Evolutionary conservation across 2,797 vertebrate species (phyloP).

Genomic region (Aldrovandia affinis): DNA sequence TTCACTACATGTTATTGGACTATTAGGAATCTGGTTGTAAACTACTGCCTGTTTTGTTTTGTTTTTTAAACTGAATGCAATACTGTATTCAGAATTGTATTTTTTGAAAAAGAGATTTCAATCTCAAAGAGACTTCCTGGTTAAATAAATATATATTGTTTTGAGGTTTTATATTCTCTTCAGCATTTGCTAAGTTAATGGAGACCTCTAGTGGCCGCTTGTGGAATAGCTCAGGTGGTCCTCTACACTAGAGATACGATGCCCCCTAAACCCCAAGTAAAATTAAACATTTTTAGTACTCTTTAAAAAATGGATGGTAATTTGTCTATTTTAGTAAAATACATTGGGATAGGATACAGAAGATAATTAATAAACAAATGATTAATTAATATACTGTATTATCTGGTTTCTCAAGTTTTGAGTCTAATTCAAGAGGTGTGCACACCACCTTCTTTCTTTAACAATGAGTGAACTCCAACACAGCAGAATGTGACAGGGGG

Average conservation of each 20-base stretch:
- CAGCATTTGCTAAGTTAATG: background rate
- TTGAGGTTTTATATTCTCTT: background rate
- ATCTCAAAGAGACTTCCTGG: too few species aligned
- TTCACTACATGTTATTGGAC: background rate
- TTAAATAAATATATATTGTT: too few species aligned
- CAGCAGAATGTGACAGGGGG: conserved; percentile 11
- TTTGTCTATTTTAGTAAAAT: background rate
- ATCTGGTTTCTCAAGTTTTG: background rate
- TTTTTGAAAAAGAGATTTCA: too few species aligned
- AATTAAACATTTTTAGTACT: background rate
- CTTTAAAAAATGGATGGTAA: background rate
- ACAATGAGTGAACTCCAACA: background rate
- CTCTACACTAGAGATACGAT: background rate
- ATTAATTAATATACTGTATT: too few species aligned
- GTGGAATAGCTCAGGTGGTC: background rate
- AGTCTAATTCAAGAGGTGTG: too few species aligned
- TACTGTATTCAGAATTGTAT: background rate
- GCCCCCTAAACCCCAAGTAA: background rate
- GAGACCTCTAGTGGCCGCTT: conserved; percentile 13
- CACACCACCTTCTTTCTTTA: background rate
- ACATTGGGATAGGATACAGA: background rate
- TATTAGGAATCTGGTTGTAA: background rate
- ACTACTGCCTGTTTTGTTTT: background rate
- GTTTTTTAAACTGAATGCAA: background rate
- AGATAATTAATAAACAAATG: background rate